Evolutionary conservation across 2,888 invertebrate genomes (phyloP), one percentile per base, ranked within the genome.

Genomic region (Diaprepes abbreviatus): DNA sequence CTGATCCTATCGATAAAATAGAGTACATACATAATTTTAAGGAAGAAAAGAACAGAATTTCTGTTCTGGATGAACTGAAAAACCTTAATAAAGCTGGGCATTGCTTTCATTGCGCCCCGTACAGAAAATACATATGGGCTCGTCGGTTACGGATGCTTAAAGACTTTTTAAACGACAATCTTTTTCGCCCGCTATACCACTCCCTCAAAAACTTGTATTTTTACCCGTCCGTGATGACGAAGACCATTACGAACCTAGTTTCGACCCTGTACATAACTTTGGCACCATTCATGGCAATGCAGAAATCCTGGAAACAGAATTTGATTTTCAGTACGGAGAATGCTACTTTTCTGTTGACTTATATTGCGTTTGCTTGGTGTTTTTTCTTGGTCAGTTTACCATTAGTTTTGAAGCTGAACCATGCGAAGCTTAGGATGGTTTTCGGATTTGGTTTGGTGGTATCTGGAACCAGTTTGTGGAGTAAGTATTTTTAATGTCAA

Each of bases 321-420:
- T 12, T 40, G 19, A 21, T 69, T 1, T 70, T 72, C 38, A 48
- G 19, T 31, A 74, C 70, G 3, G 75, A 76, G 55, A 77, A 78
- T 28, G 75, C 76, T n/a, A 71, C 77, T 3, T 77, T 78, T 60
- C 50, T 78, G 31, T 63, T 78, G 33, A 76, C 77, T 0, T 77
- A 77, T 24, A 74, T 77, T 1, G 78, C 78, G 7, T 78, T 79
- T 57, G 71, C 78, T n/a, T 78, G 79, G 78, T 73, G 76, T 40
- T 73, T 79, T 52, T 79, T 77, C 21, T 59, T 79, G 14, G 66
- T 78, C 3, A 43, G 72, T 5, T 64, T 78, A 36, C 78, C 79
- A 5, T 50, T 78, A 35, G 57, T 78, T n/a, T 52, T 72, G 12
- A 77, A 73, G 19, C 66, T 77, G 24, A 74, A 73, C 4, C 66